Conservation (phyloP, 2,797 vertebrate genomes). For the Knipowitschia caucasica region DNA sequence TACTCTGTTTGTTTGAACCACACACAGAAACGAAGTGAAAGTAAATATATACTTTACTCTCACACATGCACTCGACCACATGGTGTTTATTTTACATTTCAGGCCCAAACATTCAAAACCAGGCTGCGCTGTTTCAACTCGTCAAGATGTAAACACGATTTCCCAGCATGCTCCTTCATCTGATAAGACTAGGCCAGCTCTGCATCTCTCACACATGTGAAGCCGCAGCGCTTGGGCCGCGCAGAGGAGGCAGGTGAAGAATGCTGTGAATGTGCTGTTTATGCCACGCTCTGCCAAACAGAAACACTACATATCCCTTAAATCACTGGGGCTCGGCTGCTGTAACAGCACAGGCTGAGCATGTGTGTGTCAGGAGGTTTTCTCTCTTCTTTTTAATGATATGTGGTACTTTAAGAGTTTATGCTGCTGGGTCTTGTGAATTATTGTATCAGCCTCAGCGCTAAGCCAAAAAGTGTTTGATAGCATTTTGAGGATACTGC, state of each 20-base stretch:
- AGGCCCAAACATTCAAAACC: constrained; percentile 15
- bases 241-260: constrained; percentile 53
- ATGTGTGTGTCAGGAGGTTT: neutral
- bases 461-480: neutral
- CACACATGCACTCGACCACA: constrained; percentile 16
- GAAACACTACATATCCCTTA: constrained; percentile 70
- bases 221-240: constrained; percentile 33
- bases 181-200: constrained; percentile 60
- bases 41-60: constrained; percentile 14
- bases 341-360: constrained; percentile 25
- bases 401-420: neutral
- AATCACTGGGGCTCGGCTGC: constrained; percentile 33
- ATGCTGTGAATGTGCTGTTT: constrained; percentile 67
- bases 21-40: constrained; percentile 5
- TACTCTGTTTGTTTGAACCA: constrained; percentile 9
- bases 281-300: constrained; percentile 57
- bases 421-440: neutral
- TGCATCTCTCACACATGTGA: constrained; percentile 31
- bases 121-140: constrained; percentile 48
- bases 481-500: neutral
- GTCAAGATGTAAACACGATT: constrained; percentile 54
- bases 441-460: too few species aligned
- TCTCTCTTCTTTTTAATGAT: neutral
- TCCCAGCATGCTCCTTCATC: constrained; percentile 40
- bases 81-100: constrained; percentile 19